A percentile compares a stretch with the other conserved stretches of the same genome.
Evolutionary conservation across 2,797 vertebrate species (phyloP).

Genomic region (Coreius guichenoti): DNA sequence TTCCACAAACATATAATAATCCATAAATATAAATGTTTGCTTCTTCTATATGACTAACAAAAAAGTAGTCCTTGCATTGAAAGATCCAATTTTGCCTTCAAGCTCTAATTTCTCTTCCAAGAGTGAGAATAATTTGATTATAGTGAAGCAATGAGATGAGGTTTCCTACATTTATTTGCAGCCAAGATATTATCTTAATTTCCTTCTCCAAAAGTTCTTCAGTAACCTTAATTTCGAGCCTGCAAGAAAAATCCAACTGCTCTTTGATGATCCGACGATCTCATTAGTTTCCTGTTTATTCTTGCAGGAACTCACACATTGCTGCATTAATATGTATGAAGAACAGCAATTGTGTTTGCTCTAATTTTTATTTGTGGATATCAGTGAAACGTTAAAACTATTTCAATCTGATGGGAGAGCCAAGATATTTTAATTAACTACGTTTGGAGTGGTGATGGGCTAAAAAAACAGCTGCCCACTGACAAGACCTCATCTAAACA

Average conservation of each 20-base stretch:
- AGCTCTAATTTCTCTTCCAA: neutral
- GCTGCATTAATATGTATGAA: conserved; percentile 63
- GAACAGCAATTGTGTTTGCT: conserved; percentile 51
- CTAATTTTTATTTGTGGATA: conserved; percentile 39
- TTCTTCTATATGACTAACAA: neutral
- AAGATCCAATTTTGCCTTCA: neutral
- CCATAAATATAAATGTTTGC: neutral
- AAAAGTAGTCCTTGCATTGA: neutral
- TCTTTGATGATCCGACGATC: conserved; percentile 51
- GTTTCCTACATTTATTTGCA: neutral
- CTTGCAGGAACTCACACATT: conserved; percentile 53
- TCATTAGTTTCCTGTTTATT: conserved; percentile 62
- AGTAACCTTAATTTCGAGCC: conserved; percentile 52
- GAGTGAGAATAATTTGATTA: neutral
- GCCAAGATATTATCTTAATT: neutral
- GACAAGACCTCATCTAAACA: neutral
- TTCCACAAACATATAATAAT: neutral
- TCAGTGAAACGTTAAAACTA: conserved; percentile 13
- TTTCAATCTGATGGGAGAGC: conserved; percentile 29
- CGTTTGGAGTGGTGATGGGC: neutral
- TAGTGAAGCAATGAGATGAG: neutral
- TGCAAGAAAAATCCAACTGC: conserved; percentile 46
- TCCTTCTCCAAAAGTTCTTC: conserved; percentile 4
- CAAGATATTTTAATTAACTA: conserved; percentile 35
- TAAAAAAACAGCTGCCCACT: neutral